A percentile compares a stretch with the other conserved stretches of the same genome.
These are phyloP conservation scores for Emys orbicularis DNA, from an alignment of 2,797 vertebrate genomes.

Conservation along the genomic window DNA sequence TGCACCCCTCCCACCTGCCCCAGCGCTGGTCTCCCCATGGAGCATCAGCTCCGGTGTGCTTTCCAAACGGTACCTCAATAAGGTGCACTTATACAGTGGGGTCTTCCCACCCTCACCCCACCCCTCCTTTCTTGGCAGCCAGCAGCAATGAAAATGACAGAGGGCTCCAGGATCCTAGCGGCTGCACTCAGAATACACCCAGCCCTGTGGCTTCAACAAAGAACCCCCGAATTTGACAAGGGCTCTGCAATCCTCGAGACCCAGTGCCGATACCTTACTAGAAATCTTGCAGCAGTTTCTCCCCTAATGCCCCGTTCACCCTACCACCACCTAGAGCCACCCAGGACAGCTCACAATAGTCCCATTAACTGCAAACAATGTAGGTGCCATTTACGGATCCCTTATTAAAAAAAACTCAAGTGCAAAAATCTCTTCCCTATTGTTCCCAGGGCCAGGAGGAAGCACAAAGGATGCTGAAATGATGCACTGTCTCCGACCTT, in stretches of 20 bases:
- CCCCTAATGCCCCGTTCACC: neutral
- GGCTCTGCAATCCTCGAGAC: neutral
- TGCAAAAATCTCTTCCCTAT: neutral
- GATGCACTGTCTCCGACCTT: conserved; percentile 33
- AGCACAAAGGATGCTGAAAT: conserved; percentile 65
- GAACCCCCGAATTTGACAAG: neutral
- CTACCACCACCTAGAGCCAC: too few species aligned
- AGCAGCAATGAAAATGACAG: neutral
- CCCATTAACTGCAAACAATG: neutral
- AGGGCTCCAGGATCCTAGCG: neutral
- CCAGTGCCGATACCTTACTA: neutral
- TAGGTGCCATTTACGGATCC: neutral
- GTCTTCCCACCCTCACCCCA: neutral
- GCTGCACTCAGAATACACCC: neutral
- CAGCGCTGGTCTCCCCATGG: neutral
- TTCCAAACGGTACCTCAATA: neutral
- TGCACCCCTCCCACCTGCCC: neutral
- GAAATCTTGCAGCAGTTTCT: neutral
- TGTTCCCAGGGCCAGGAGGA: neutral
- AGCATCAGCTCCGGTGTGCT: neutral
- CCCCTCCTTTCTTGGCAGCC: neutral
- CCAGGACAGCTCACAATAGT: neutral
- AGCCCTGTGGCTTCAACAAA: conserved; percentile 26
- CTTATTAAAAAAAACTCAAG: neutral
- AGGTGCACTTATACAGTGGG: neutral